Conservation (phyloP, 2,113 vertebrate genomes). For the Pipra filicauda region DNA sequence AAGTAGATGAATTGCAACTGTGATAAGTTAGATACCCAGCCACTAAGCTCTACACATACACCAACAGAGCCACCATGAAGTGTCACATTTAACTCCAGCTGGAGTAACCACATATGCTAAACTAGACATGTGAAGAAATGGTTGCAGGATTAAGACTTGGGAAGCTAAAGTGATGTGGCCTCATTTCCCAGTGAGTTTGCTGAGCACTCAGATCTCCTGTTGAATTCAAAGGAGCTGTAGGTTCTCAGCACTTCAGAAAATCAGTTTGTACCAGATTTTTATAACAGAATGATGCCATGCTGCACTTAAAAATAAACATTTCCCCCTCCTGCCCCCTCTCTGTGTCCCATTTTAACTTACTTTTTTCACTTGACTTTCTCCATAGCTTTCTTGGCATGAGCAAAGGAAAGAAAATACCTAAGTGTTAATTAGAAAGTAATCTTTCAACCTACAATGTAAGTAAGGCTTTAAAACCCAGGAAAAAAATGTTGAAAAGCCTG, state of each 20-base stretch:
- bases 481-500: background rate
- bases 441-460: constrained; percentile 14
- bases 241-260: constrained; percentile 33
- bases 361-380: background rate
- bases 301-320: constrained; percentile 59
- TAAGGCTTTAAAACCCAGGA: background rate
- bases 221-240: constrained; percentile 49
- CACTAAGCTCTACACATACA: background rate
- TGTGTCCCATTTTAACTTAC: constrained; percentile 43
- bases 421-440: constrained; percentile 32
- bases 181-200: constrained; percentile 5
- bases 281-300: constrained; percentile 61
- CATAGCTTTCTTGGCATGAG: background rate
- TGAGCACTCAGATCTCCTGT: background rate
- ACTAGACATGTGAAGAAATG: background rate
- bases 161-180: background rate
- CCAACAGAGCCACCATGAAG: background rate
- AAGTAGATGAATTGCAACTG: background rate
- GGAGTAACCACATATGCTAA: background rate
- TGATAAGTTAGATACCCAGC: background rate
- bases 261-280: constrained; percentile 37
- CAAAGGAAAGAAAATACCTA: background rate
- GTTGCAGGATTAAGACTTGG: background rate
- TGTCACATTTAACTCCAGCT: background rate
- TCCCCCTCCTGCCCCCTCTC: background rate